Conservation (phyloP, 1,140 invertebrate genomes). For the Sycophila sp. region DNA sequence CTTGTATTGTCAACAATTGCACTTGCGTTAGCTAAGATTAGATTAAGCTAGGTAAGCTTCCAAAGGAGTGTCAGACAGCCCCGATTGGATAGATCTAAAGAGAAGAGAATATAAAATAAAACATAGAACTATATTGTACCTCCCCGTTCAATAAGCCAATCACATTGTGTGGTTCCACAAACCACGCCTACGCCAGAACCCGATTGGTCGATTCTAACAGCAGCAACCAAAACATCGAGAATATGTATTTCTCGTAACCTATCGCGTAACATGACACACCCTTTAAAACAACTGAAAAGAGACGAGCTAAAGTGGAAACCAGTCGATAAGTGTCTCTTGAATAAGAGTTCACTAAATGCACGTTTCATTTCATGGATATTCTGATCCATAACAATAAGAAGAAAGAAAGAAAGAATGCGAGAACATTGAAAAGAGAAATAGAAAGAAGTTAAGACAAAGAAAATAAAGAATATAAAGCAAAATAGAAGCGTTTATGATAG, state of each 20-base stretch:
- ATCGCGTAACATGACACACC: conserved; percentile 29
- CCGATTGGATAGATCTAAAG: conserved; percentile 29
- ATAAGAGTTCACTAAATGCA: conserved; percentile 32
- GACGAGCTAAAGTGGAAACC: conserved; percentile 24
- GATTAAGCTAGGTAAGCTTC: conserved; percentile 23
- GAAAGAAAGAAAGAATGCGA: conserved; percentile 5
- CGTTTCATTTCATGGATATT: conserved; percentile 24
- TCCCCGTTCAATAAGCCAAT: conserved; percentile 55
- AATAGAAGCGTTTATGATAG: no score
- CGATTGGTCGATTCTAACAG: conserved; percentile 21
- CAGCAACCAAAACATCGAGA: background rate
- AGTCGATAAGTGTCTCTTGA: conserved; percentile 38
- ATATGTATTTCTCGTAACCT: conserved; percentile 34
- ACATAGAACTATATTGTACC: conserved; percentile 64
- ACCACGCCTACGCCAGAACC: conserved; percentile 20
- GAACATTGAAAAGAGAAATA: no score
- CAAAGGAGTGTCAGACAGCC: conserved; percentile 4
- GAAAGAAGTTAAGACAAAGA: no score
- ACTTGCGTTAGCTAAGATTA: conserved; percentile 19
- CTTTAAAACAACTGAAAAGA: conserved; percentile 37
- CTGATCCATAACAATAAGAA: conserved; percentile 17
- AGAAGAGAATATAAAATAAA: conserved; percentile 55
- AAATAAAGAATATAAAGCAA: no score
- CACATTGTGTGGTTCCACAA: conserved; percentile 26
- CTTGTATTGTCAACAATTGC: conserved; percentile 19